Conservation (phyloP, 2,113 vertebrate species). For the Serilophus lunatus region DNA sequence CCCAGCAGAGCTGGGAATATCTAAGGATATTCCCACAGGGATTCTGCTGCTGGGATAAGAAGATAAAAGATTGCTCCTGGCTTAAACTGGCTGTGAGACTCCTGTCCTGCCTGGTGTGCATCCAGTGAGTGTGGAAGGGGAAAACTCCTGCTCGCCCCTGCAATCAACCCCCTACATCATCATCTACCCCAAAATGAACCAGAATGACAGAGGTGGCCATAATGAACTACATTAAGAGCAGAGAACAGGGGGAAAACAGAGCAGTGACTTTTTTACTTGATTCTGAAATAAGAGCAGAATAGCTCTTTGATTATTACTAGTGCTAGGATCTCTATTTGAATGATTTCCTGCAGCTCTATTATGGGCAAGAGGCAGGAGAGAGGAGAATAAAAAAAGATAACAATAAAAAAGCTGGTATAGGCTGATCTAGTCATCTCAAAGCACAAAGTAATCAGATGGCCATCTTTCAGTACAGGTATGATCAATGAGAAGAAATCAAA, state of each 20-base stretch:
- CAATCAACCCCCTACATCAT: neutral
- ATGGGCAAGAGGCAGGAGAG: neutral
- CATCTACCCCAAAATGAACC: neutral
- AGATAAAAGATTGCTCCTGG: neutral
- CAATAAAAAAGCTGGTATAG: neutral
- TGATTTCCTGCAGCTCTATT: slow-evolving; percentile 1
- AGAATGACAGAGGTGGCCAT: neutral
- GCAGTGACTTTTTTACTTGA: neutral
- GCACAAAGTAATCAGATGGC: neutral
- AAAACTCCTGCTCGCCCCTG: neutral
- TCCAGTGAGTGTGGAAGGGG: neutral
- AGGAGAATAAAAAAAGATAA: neutral
- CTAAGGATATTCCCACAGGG: neutral
- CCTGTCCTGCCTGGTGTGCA: neutral
- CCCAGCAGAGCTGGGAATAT: neutral
- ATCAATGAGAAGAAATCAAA: neutral
- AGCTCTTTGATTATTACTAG: slow-evolving; percentile 7
- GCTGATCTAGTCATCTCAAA: neutral
- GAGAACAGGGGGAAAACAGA: neutral
- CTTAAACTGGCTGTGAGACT: neutral
- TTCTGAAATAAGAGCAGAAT: slow-evolving; percentile 5
- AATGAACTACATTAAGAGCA: neutral
- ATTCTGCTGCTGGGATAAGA: neutral
- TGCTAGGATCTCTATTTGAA: neutral
- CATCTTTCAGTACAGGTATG: neutral